Evolutionary conservation across 2,888 invertebrate genomes (phyloP).

Genomic region (Phaonia tiefii): DNA sequence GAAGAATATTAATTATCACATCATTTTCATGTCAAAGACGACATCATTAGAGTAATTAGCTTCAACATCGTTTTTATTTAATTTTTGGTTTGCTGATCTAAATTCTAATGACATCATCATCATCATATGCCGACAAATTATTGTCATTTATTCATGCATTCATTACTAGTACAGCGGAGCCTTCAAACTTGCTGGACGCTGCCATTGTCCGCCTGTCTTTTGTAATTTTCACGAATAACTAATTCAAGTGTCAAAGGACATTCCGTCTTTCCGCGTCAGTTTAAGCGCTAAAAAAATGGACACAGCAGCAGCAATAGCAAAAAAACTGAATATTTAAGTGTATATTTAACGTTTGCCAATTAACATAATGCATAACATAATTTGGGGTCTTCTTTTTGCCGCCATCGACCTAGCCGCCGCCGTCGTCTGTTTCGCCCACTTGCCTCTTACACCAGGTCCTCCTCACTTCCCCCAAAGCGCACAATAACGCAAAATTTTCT

Average conservation of each 20-base stretch:
- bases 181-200: neutral
- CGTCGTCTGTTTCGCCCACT: slow-evolving; percentile 11
- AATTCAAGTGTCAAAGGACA: slow-evolving; percentile 47
- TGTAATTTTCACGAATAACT: neutral
- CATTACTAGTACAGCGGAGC: slow-evolving; percentile 3
- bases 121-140: slow-evolving; percentile 21
- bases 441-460: slow-evolving; percentile 2
- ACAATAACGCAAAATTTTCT: slow-evolving; percentile 6
- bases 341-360: slow-evolving; percentile 54
- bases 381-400: neutral
- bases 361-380: slow-evolving; percentile 48
- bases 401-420: too few species aligned
- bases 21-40: slow-evolving; percentile 2
- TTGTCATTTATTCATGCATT: slow-evolving; percentile 26
- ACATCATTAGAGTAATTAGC: slow-evolving; percentile 25
- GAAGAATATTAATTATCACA: slow-evolving; percentile 21
- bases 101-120: slow-evolving; percentile 19
- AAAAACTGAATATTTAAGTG: slow-evolving; percentile 26
- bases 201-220: neutral
- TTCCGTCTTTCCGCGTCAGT: slow-evolving; percentile 12
- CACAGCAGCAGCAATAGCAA: too few species aligned
- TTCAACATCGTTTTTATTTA: neutral
- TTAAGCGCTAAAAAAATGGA: slow-evolving; percentile 30
- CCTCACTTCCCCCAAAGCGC: neutral
- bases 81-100: neutral